phyloP scores from a whole-genome alignment of 2,888 invertebrate species.

The Trypoxylon attenuatum region DNA sequence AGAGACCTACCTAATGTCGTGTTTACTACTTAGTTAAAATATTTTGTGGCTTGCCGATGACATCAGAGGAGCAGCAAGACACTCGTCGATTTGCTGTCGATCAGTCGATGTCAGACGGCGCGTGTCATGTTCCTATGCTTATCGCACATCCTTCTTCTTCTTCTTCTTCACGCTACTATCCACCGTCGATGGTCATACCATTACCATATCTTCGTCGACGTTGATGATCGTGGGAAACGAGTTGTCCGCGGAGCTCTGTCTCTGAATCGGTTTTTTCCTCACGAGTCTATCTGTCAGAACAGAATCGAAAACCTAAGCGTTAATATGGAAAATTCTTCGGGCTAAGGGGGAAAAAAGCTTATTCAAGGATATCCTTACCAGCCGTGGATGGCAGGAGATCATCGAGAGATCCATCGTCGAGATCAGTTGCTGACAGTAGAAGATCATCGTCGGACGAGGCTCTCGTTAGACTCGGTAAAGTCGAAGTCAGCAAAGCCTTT shows the following conservation, averaged over 20 bases:
- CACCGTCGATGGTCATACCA: conserved; percentile 70
- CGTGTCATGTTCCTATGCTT: conserved; percentile 46
- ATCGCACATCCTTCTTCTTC: too few relatives aligned
- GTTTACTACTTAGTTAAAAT: conserved; percentile 57
- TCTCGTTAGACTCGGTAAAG: conserved; percentile 86
- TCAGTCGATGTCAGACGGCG: conserved; percentile 47
- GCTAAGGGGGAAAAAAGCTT: too few relatives aligned
- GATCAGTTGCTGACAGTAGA: conserved; percentile 83
- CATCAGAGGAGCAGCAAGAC: conserved; percentile 48
- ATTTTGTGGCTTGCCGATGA: conserved; percentile 53
- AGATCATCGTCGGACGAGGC: conserved; percentile 93
- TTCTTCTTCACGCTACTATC: conserved; percentile 36
- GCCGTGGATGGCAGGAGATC: conserved; percentile 73
- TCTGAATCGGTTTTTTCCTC: conserved; percentile 69
- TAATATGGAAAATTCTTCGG: too few relatives aligned
- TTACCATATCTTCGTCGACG: conserved; percentile 73
- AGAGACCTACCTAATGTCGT: conserved; percentile 63
- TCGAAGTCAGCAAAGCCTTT: conserved; percentile 86
- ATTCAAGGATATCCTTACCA: too few relatives aligned
- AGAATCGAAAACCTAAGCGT: too few relatives aligned
- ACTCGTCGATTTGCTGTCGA: conserved; percentile 47
- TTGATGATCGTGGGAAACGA: conserved; percentile 70
- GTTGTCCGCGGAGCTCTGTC: conserved; percentile 72
- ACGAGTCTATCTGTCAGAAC: conserved; percentile 69
- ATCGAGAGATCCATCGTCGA: conserved; percentile 83